These are phyloP conservation scores for Thalassarche chlororhynchos DNA, from an alignment of 2,113 vertebrate genomes.

Conservation along the genomic window DNA sequence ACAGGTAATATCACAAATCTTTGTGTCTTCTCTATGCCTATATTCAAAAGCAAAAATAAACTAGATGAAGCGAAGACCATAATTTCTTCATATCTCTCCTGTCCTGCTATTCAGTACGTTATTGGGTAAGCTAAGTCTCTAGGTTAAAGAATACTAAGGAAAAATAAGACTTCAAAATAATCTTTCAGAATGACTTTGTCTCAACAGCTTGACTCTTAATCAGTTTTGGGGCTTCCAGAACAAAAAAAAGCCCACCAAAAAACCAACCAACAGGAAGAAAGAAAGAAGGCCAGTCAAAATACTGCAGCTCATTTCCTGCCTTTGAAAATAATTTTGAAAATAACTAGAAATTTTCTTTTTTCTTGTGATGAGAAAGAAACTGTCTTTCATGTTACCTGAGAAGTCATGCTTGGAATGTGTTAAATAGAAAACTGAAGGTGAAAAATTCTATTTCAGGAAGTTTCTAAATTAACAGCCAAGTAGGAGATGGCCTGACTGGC, in stretches of 20 bases:
- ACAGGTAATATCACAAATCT: background rate
- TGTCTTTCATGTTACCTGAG: background rate
- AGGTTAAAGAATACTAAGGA: background rate
- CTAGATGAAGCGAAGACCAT: background rate
- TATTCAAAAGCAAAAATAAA: background rate
- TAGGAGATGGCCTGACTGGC: background rate
- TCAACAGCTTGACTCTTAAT: background rate
- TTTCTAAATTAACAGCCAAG: background rate
- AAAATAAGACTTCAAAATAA: background rate
- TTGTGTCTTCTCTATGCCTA: background rate
- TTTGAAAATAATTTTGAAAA: background rate
- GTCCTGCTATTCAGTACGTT: background rate
- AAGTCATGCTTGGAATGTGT: background rate
- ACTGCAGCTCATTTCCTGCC: background rate
- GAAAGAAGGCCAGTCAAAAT: background rate
- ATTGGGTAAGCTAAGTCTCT: background rate
- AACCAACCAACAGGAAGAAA: background rate
- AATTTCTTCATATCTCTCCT: background rate
- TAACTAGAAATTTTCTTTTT: background rate
- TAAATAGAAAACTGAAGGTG: background rate
- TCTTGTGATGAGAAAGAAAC: background rate
- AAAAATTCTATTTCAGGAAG: background rate
- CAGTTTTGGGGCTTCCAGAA: rapidly evolving
- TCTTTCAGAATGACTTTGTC: background rate
- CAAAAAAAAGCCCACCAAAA: background rate